phyloP scores from a whole-genome alignment of 2,797 vertebrate genomes.

The Dendrocincla fuliginosa region DNA sequence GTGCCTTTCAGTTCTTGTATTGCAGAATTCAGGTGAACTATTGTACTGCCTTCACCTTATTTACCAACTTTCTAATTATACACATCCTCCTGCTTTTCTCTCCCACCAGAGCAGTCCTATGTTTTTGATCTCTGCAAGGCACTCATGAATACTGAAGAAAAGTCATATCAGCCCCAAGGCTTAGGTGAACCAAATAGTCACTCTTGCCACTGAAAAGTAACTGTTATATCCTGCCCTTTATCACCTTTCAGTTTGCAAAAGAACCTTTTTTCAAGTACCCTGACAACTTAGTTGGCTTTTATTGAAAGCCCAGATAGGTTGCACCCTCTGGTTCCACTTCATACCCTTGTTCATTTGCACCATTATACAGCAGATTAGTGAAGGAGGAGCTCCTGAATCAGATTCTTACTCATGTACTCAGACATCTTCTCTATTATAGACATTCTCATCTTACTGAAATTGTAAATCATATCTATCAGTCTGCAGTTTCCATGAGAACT shows the following conservation, averaged over 20 bases:
- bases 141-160: neutral
- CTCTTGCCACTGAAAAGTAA: neutral
- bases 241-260: neutral
- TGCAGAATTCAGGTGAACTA: neutral
- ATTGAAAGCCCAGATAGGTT: neutral
- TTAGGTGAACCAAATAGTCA: accelerated
- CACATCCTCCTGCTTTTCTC: neutral
- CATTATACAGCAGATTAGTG: neutral
- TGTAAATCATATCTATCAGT: neutral
- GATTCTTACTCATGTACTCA: neutral
- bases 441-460: neutral
- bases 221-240: neutral
- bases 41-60: neutral
- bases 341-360: neutral
- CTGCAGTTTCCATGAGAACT: neutral
- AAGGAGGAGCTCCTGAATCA: neutral
- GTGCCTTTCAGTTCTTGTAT: neutral
- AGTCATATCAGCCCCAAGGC: neutral
- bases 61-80: neutral
- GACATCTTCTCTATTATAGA: neutral
- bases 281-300: neutral
- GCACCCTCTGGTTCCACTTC: neutral
- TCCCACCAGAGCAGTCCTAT: neutral
- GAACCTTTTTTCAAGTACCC: neutral
- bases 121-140: neutral